These are phyloP conservation scores for Drosophila micromelanica DNA, from an alignment of 1,140 invertebrate genomes.

Conservation along the genomic window DNA sequence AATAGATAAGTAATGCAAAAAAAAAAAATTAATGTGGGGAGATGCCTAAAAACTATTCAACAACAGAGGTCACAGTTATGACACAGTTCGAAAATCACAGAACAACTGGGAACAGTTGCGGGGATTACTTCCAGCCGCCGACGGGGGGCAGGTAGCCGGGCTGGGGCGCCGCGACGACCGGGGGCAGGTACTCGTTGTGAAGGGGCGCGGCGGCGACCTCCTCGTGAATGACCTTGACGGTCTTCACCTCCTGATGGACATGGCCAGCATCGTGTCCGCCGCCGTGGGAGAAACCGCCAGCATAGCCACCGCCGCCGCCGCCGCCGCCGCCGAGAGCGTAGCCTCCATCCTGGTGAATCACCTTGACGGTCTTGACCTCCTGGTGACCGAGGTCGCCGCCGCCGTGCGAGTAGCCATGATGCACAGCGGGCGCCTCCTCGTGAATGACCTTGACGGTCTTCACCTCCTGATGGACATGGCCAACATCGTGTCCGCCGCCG, in stretches of 20 bases:
- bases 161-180: conserved; percentile 44
- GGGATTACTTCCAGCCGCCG: conserved; percentile 65
- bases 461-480: conserved; percentile 52
- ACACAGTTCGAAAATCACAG: conserved; percentile 66
- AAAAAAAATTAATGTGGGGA: conserved; percentile 47
- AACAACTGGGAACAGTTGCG: conserved; percentile 19
- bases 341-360: no score
- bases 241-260: conserved; percentile 62
- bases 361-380: no score
- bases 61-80: conserved; percentile 58
- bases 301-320: conserved; percentile 29
- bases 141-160: conserved; percentile 68
- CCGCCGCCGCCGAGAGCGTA: no score
- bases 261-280: conserved; percentile 42
- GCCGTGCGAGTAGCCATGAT: conserved; percentile 28
- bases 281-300: conserved; percentile 39
- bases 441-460: conserved; percentile 78
- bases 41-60: conserved; percentile 72
- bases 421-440: conserved; percentile 47
- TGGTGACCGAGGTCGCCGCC: conserved; percentile 36
- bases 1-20: conserved; percentile 47
- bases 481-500: conserved; percentile 43
- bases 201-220: conserved; percentile 39
- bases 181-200: conserved; percentile 55
- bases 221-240: conserved; percentile 75